Conservation (phyloP, 2,113 vertebrate species). For the Gobius niger region DNA sequence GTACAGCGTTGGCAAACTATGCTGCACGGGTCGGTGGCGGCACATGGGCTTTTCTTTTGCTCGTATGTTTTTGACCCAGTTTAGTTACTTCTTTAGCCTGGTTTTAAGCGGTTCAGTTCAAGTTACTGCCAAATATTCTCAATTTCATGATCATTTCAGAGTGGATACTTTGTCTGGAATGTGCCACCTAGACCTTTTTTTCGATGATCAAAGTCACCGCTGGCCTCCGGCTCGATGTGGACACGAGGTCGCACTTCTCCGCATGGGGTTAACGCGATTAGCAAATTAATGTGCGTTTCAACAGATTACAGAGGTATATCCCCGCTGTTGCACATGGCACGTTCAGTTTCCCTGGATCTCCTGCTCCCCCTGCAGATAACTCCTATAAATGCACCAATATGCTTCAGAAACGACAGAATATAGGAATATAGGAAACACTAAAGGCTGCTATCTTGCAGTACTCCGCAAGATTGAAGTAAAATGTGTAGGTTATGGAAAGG, state of each 20-base stretch:
- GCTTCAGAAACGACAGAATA: neutral
- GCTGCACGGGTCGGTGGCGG: too few species aligned
- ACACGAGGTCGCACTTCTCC: slow-evolving; percentile 44
- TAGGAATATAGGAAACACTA: too few species aligned
- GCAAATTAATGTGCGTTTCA: slow-evolving; percentile 27
- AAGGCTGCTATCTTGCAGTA: too few species aligned
- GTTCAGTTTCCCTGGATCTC: slow-evolving; percentile 43
- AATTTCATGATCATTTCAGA: too few species aligned
- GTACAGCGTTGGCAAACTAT: neutral
- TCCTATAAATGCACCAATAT: slow-evolving; percentile 44
- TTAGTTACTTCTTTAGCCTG: too few species aligned
- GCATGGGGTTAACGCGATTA: slow-evolving; percentile 13
- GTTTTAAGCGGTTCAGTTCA: too few species aligned
- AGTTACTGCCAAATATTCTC: too few species aligned
- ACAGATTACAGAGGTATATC: neutral
- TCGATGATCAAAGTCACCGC: slow-evolving; percentile 21
- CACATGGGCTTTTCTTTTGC: too few species aligned
- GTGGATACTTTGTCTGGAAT: neutral
- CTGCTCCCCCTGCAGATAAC: slow-evolving; percentile 70
- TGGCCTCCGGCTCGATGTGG: slow-evolving; percentile 8
- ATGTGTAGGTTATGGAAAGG: too few species aligned
- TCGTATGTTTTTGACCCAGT: too few species aligned
- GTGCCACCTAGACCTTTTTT: neutral
- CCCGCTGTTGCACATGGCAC: neutral
- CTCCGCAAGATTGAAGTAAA: too few species aligned